These are phyloP conservation scores for Catalaphyllia jardinei DNA, from an alignment of 64 coral and sea anemone genomes.

Conservation along the genomic window DNA sequence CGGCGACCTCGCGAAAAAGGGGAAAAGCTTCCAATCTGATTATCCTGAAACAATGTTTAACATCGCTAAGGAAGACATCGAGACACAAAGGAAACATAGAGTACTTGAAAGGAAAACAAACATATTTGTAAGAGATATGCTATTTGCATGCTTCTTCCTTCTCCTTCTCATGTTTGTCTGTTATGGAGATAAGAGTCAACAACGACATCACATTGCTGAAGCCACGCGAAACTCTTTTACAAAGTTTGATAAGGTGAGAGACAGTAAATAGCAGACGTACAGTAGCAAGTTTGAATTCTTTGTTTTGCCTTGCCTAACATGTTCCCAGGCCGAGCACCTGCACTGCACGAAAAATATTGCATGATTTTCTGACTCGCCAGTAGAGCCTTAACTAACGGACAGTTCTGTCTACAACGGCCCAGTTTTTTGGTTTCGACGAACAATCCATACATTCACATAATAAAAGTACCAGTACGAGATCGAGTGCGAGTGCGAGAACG, in stretches of 20 bases:
- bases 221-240: slow-evolving; percentile 30
- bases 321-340: too few species aligned
- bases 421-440: too few species aligned
- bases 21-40: neutral
- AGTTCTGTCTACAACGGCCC: too few species aligned
- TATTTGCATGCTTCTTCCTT: slow-evolving; percentile 45
- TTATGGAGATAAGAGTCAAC: slow-evolving; percentile 60
- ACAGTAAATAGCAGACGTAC: neutral
- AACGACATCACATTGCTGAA: slow-evolving; percentile 56
- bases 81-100: slow-evolving; percentile 50
- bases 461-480: too few species aligned
- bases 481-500: too few species aligned
- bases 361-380: too few species aligned
- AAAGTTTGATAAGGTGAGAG: slow-evolving; percentile 70
- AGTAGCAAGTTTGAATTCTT: too few species aligned
- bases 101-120: slow-evolving; percentile 60
- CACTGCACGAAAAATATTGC: too few species aligned
- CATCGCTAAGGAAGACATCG: slow-evolving; percentile 17
- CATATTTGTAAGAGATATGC: slow-evolving; percentile 46
- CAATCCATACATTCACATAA: too few species aligned
- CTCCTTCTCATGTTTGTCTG: slow-evolving; percentile 65
- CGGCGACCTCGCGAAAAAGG: neutral
- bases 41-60: neutral
- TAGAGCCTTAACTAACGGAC: too few species aligned
- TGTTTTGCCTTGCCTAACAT: too few species aligned